Evolutionary conservation across 2,888 invertebrate genomes (phyloP).

Genomic region (Pyrocoelia pectoralis): DNA sequence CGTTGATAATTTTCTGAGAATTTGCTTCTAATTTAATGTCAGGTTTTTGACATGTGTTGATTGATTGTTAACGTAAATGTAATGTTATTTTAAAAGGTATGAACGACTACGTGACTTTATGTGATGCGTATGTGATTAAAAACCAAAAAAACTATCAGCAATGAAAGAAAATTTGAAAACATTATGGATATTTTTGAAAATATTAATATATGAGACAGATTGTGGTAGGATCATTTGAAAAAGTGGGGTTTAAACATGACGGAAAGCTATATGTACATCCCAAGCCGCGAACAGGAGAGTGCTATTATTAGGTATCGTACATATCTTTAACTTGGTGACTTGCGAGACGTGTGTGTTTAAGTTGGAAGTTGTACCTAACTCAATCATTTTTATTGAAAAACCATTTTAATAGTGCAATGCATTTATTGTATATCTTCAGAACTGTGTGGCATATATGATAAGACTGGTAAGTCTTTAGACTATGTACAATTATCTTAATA

Average conservation of each 20-base stretch:
- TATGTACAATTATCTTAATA: too few species aligned
- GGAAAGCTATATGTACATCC: slow-evolving; percentile 50
- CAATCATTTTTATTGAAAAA: slow-evolving; percentile 46
- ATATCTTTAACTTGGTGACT: slow-evolving; percentile 54
- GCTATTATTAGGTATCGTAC: slow-evolving; percentile 57
- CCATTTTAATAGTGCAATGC: slow-evolving; percentile 52
- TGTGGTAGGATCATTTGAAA: slow-evolving; percentile 37
- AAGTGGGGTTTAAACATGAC: slow-evolving; percentile 56
- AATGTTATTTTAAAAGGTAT: too few species aligned
- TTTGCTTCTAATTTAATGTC: too few species aligned
- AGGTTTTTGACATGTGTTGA: too few species aligned
- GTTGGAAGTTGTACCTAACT: slow-evolving; percentile 30
- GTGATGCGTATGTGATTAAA: too few species aligned
- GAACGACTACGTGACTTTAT: too few species aligned
- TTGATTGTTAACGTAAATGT: too few species aligned
- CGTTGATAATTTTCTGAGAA: too few species aligned
- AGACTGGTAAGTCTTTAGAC: slow-evolving; percentile 16
- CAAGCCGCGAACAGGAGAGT: slow-evolving; percentile 56
- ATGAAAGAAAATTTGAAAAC: neutral
- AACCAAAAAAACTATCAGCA: too few species aligned
- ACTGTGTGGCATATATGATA: slow-evolving; percentile 20
- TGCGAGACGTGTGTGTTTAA: slow-evolving; percentile 47
- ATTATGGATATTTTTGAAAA: slow-evolving; percentile 18
- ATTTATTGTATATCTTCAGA: slow-evolving; percentile 29
- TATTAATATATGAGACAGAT: slow-evolving; percentile 20